phyloP scores from a whole-genome alignment of 2,113 vertebrate species.

The Notothenia coriiceps region DNA sequence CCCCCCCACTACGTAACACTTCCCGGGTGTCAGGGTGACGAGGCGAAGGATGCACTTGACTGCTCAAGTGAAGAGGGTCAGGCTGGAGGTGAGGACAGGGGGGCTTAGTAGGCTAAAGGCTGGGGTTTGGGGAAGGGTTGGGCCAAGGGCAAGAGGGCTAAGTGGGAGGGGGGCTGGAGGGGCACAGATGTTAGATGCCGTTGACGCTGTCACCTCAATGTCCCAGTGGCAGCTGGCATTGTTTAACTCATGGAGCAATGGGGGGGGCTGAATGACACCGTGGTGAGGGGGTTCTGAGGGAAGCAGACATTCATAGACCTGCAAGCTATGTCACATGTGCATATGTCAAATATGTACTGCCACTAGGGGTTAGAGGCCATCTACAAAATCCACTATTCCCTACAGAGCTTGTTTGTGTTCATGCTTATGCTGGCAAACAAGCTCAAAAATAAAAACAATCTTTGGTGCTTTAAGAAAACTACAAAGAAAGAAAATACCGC shows the following conservation, averaged over 20 bases:
- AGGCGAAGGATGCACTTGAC: constrained; percentile 72
- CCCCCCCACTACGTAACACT: constrained; percentile 35
- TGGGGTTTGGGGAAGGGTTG: constrained; percentile 25
- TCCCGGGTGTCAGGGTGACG: constrained; percentile 47
- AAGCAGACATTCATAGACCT: constrained; percentile 34
- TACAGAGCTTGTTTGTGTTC: constrained; percentile 30
- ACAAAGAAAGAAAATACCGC: neutral
- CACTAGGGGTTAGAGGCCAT: constrained; percentile 49
- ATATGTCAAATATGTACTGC: constrained; percentile 70
- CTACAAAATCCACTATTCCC: constrained; percentile 56
- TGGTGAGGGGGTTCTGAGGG: neutral
- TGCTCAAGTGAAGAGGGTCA: constrained; percentile 58
- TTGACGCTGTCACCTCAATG: constrained; percentile 70
- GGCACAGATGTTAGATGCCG: constrained; percentile 80
- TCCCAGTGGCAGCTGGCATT: constrained; percentile 77
- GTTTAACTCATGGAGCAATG: constrained; percentile 58
- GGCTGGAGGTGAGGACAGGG: constrained; percentile 12
- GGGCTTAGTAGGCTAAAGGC: constrained; percentile 26
- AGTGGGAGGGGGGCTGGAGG: constrained; percentile 48
- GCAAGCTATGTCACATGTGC: constrained; percentile 63
- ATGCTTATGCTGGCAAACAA: constrained; percentile 20
- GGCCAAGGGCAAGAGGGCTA: constrained; percentile 49
- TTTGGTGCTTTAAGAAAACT: neutral
- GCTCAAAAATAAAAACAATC: constrained; percentile 19
- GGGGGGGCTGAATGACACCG: neutral